Base-by-base conservation (phyloP, 2,888 invertebrate genomes). In the Trichacis sp. region DNA sequence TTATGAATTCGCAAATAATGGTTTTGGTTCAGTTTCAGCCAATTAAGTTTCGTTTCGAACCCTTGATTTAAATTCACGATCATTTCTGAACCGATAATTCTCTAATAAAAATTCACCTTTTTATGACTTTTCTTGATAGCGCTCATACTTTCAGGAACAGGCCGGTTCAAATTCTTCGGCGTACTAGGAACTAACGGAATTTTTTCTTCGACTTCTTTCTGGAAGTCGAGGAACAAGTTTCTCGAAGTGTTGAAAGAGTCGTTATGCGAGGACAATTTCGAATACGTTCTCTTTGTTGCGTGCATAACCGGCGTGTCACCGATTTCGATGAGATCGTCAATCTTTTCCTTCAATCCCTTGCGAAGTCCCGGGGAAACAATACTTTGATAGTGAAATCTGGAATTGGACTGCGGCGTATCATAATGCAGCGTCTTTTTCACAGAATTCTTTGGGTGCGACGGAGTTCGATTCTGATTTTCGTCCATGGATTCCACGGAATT, bases 391-490 rank as follows among this genome's bases (percentile, higher is more conserved):
- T 49, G 52, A 6, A 55, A 20, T 17, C 59, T 64, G 12, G 59
- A 57, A 46, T 58, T 47, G 30, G 56, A 58, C 33, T 69, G 53
- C 15, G 77, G 77, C 0, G 78, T 75, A 8, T 63, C 63, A 63
- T 75, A 78, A 20, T 68, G 73, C 8, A 78, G 54, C 6, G 73
- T 70, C 42, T 77, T 77, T 15, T 73, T 70, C 1, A 71, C 73
- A 4, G 72, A 77, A 36, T 68, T 71, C 30, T 59, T 70, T 46
- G 70, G 63, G 30, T 78, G 73, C 1, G 75, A 79, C 0, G 81
- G 82, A 1, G 81, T 81, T 64, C 76, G 73, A 68, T 82, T 82
- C 50, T 81, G 81, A 69, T 82, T 81, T 46, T 81, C 81, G 24
- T 82, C 81, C 0, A 77, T 81, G 0, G 79, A 81, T 42, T 78